Base-by-base conservation (phyloP, 1,140 invertebrate genomes). In the Aradophagus sp. region DNA sequence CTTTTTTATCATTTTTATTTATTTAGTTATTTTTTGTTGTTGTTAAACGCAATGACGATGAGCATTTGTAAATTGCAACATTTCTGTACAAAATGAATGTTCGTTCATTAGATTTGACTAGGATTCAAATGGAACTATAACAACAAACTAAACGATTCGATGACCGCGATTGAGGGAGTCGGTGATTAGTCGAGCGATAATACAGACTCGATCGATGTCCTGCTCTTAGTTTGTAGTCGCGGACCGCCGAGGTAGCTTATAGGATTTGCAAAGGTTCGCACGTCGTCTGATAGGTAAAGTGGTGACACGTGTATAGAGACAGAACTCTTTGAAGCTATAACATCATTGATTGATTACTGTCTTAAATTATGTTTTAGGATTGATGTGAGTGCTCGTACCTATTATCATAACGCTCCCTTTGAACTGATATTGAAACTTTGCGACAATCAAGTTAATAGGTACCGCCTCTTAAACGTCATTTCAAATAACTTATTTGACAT, bases 211-310 rank as follows among this genome's bases (percentile, higher is more conserved):
- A 90, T 84, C 70, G 90, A 92, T 52, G 85, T 86, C 76, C 87
- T 82, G 74, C 87, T 87, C 56, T 83, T 85, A 42, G 84, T 71
- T 27, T 85, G 80, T 63, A 91, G 80, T 71, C 85, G 85, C 14
- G 90, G 89, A 71, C 90, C 90, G 39, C 90, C 91, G 55, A 92
- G 86, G 81, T 92, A 92, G 82, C 90, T 92, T 73, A 93, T 84
- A 29, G 91, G 91, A 84, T 91, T 91, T 63, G 83, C 86, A 80
- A 90, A 92, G 58, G 88, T 89, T 55, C 91, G 86, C 59, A 85
- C 85, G 23, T 86, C 80, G 17, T 87, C 84, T 29, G 85, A 84
- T 7, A 90, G 74, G 78, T 87, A 88, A 35, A 90, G 75, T 19
- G 89, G 87, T n/a, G 80, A 77, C 31, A 79, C 53, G 15, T 68